Evolutionary conservation across 1,140 invertebrate genomes (phyloP).

Genomic region (Geopemphigus sp.): DNA sequence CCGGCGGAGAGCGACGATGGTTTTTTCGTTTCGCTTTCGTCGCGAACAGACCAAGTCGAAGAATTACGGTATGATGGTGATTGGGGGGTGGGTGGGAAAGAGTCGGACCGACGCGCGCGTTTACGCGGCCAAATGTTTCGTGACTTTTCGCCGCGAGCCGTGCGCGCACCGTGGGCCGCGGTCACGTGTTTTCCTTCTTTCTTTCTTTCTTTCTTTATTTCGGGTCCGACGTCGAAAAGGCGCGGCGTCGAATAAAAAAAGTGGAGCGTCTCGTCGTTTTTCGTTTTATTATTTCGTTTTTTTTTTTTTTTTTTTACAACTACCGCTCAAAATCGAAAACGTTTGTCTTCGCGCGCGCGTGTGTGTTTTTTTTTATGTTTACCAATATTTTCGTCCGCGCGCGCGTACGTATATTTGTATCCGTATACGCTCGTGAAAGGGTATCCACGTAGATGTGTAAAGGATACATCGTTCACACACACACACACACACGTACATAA

Average conservation of each 20-base stretch:
- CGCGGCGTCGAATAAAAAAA: constrained; percentile 1
- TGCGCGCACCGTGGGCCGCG: no score
- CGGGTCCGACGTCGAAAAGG: neutral
- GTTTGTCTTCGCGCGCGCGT: neutral
- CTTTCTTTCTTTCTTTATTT: neutral
- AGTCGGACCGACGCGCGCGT: neutral
- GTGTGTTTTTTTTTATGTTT: neutral
- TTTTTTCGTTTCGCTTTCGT: neutral
- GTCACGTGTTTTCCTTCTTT: constrained; percentile 1
- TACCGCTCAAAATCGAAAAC: constrained; percentile 3
- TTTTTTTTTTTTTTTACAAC: no score
- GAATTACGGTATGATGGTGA: no score
- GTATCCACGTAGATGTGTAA: neutral
- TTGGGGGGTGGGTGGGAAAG: neutral
- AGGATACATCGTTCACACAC: neutral
- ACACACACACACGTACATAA: neutral
- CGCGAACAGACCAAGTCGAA: neutral
- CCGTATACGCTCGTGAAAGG: neutral
- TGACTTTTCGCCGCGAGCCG: constrained; percentile 6
- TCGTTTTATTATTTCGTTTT: neutral
- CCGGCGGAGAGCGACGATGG: neutral
- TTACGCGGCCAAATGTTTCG: constrained; percentile 1
- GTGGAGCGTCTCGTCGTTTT: neutral
- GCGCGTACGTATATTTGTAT: neutral
- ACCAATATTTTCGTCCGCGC: constrained; percentile 4